Percentiles rank a stretch among this genome's conserved stretches.
These are phyloP conservation scores for Chloroceryle aenea DNA, from an alignment of 2,113 vertebrate genomes.

Conservation along the genomic window DNA sequence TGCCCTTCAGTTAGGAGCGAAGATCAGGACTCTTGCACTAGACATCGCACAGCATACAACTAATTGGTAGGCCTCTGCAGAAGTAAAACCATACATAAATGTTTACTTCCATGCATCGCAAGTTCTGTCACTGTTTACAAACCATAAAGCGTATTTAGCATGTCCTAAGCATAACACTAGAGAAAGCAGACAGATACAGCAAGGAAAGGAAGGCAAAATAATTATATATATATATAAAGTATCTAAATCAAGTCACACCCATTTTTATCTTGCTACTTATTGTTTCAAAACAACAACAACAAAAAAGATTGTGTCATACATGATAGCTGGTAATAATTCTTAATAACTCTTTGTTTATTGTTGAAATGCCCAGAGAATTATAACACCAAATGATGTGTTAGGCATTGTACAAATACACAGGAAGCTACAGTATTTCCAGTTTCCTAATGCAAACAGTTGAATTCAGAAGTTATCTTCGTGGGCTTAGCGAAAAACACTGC, in stretches of 20 bases:
- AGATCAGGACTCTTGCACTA: not conserved
- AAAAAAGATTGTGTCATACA: not conserved
- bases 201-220: not conserved
- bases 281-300: not conserved
- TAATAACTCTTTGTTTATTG: not conserved
- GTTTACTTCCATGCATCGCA: not conserved
- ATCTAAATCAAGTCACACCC: not conserved
- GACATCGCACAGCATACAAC: accelerated
- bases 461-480: not conserved
- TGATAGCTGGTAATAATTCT: not conserved
- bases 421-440: not conserved
- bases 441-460: not conserved
- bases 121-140: not conserved
- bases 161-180: not conserved
- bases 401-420: not conserved
- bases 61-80: not conserved
- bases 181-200: not conserved
- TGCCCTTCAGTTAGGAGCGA: not conserved
- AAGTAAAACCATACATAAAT: not conserved
- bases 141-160: not conserved
- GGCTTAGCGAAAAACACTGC: not conserved
- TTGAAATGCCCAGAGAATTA: not conserved
- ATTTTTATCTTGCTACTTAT: not conserved
- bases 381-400: not conserved
- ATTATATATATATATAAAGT: not conserved